A percentile compares a stretch with the other conserved stretches of the same genome.
Conservation (phyloP, 2,113 vertebrate genomes). For the Plecotus auritus region DNA sequence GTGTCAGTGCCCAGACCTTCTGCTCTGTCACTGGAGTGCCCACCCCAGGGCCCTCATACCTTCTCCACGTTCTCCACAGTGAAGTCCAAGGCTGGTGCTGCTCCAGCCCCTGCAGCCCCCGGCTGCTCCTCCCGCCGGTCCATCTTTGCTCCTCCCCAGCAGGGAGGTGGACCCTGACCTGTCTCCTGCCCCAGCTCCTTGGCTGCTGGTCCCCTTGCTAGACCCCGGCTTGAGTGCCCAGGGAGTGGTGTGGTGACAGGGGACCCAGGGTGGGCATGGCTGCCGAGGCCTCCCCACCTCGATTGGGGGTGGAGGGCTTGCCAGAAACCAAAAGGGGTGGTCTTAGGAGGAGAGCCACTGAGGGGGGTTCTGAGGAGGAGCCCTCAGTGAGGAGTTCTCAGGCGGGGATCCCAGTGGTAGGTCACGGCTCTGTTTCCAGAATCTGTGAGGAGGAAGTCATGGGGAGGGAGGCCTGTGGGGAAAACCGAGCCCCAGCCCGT, state of each 20-base stretch:
- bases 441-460: conserved; percentile 26
- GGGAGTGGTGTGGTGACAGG: conserved; percentile 19
- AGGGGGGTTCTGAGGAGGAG: not conserved
- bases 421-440: conserved; percentile 42
- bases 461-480: not conserved
- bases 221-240: conserved; percentile 53
- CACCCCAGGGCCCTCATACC: conserved; percentile 80
- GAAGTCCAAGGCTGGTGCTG: conserved; percentile 88
- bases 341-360: not conserved
- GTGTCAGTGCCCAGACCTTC: conserved; percentile 62
- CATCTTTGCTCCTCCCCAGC: conserved; percentile 49
- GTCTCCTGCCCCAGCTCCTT: conserved; percentile 78
- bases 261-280: conserved; percentile 65
- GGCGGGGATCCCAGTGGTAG: conserved; percentile 15
- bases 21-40: conserved; percentile 52
- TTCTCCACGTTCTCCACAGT: conserved; percentile 98
- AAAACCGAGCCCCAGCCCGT: conserved; percentile 21
- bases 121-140: conserved; percentile 65
- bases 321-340: conserved; percentile 21
- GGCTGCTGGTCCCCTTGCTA: conserved; percentile 66
- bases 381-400: conserved; percentile 12
- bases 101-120: conserved; percentile 63
- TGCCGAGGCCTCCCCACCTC: conserved; percentile 70
- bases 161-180: conserved; percentile 44
- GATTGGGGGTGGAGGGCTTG: conserved; percentile 3